Percentiles rank a stretch among this genome's conserved stretches.
These are phyloP conservation scores for Triplophysa yarkandensis DNA, from an alignment of 2,797 vertebrate genomes.

Conservation along the genomic window DNA sequence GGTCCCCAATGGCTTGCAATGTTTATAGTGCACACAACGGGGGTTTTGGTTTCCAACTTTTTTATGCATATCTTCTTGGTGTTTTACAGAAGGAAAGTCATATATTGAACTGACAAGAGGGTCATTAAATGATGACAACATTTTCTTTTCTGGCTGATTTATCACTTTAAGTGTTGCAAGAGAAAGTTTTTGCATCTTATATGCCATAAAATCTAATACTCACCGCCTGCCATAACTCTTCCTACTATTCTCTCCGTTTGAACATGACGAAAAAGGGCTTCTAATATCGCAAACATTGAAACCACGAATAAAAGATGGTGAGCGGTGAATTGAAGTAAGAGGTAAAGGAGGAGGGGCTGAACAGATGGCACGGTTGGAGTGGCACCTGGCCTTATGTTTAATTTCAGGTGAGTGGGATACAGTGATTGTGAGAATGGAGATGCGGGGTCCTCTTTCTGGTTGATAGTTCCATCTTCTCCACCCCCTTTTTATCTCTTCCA, in stretches of 20 bases:
- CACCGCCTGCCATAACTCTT: neutral
- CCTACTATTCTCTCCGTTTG: neutral
- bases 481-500: conserved; percentile 50
- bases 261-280: neutral
- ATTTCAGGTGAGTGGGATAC: conserved; percentile 75
- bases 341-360: conserved; percentile 46
- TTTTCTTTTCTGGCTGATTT: too few relatives aligned
- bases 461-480: conserved; percentile 49
- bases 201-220: neutral
- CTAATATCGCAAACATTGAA: neutral
- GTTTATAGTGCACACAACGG: too few relatives aligned
- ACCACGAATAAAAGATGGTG: conserved; percentile 25
- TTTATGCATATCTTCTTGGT: too few relatives aligned
- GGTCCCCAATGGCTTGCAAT: too few relatives aligned
- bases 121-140: too few relatives aligned
- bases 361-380: conserved; percentile 74
- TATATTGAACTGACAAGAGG: too few relatives aligned
- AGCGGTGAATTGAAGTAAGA: conserved; percentile 36
- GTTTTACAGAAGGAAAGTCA: too few relatives aligned
- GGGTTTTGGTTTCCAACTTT: too few relatives aligned
- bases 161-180: too few relatives aligned
- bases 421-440: conserved; percentile 37
- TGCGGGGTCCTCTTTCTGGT: conserved; percentile 45
- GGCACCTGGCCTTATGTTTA: conserved; percentile 78
- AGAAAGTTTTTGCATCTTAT: too few relatives aligned